Percentiles rank a stretch among this genome's conserved stretches.
These are phyloP conservation scores for Tenebrio molitor DNA, from an alignment of 1,140 invertebrate genomes.

Conservation along the genomic window DNA sequence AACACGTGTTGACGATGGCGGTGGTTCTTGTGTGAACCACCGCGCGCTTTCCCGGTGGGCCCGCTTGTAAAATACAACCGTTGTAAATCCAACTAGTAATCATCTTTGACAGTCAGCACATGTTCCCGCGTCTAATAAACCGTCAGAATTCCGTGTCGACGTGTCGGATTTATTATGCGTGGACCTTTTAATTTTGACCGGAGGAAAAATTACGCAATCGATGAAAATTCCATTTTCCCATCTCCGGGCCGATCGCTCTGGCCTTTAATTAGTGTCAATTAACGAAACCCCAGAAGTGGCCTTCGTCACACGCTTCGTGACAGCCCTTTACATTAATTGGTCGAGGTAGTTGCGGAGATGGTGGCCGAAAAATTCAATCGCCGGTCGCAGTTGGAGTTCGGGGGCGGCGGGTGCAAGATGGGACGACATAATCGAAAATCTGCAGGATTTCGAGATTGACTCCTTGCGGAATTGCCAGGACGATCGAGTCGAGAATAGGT, in stretches of 20 bases:
- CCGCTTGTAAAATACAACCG: not conserved
- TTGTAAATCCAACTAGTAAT: not conserved
- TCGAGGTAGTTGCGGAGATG: conserved; percentile 8
- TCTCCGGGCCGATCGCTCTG: not conserved
- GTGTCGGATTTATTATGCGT: not conserved
- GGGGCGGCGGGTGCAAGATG: too few species aligned
- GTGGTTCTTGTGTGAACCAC: not conserved
- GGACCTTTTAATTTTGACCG: not conserved
- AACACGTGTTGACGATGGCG: too few species aligned
- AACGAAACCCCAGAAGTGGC: conserved; percentile 22
- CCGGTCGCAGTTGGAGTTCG: too few species aligned
- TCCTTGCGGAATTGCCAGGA: too few species aligned
- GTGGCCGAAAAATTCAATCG: conserved; percentile 8
- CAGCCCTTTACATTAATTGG: conserved; percentile 32
- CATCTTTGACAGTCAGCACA: not conserved
- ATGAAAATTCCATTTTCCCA: too few species aligned
- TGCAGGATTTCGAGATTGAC: too few species aligned
- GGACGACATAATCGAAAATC: too few species aligned
- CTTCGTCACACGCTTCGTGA: conserved; percentile 24
- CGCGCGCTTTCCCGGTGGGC: not conserved
- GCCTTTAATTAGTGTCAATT: conserved; percentile 40
- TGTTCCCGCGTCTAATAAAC: not conserved
- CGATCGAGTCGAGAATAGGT: too few species aligned
- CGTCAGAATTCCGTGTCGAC: too few species aligned
- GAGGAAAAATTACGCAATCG: too few species aligned